A percentile compares a stretch with the other conserved stretches of the same genome.
Evolutionary conservation across 2,888 invertebrate species (phyloP).

Genomic region (Cheilosia vulpina): DNA sequence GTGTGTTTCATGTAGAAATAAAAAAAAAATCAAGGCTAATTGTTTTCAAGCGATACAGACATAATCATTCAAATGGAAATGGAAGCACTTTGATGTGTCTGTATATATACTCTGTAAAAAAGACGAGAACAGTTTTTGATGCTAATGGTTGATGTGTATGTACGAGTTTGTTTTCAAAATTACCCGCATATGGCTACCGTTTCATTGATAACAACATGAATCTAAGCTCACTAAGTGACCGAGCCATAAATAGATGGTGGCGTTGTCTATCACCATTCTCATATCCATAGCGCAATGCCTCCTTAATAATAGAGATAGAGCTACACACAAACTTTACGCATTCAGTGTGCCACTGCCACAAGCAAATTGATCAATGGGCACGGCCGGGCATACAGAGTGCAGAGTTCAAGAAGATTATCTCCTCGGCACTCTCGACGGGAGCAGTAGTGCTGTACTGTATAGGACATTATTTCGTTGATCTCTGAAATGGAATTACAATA

Average conservation of each 20-base stretch:
- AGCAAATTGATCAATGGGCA: constrained; percentile 28
- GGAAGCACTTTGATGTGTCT: background rate
- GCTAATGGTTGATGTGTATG: background rate
- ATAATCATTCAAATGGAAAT: background rate
- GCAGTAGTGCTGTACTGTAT: constrained; percentile 3
- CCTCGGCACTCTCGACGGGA: constrained; percentile 6
- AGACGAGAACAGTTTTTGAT: background rate
- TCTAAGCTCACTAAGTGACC: constrained; percentile 27
- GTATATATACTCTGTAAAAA: background rate
- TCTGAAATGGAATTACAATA: constrained; percentile 10
- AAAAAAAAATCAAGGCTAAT: too few relatives aligned
- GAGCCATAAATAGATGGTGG: background rate
- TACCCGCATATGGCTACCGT: constrained; percentile 21
- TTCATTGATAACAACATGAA: constrained; percentile 48
- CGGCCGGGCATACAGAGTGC: constrained; percentile 15
- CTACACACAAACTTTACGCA: constrained; percentile 31
- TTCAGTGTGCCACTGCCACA: constrained; percentile 10
- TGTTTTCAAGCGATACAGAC: too few relatives aligned
- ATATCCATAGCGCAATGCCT: constrained; percentile 1
- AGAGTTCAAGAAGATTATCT: constrained; percentile 43
- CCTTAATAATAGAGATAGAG: constrained; percentile 8
- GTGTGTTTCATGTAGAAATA: too few relatives aligned
- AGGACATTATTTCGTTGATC: constrained; percentile 16
- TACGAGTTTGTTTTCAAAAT: background rate
- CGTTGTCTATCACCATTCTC: background rate